phyloP scores from a whole-genome alignment of 2,888 invertebrate genomes.

The Drosophila neonasuta region DNA sequence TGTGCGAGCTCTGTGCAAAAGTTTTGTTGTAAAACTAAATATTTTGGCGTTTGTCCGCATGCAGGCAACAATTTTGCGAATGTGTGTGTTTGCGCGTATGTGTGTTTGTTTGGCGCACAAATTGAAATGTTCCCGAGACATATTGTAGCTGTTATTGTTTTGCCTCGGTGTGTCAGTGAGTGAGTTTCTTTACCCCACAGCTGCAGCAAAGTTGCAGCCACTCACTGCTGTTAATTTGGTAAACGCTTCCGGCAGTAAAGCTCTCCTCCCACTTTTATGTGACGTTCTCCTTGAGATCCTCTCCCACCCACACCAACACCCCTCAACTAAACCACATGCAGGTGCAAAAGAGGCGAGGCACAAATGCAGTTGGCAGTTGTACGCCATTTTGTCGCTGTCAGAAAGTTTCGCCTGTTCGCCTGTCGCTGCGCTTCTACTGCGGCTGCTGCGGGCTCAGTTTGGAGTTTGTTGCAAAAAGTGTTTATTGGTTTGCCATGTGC shows the following conservation, averaged over 20 bases:
- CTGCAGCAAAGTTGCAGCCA: constrained; percentile 65
- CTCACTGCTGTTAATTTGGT: constrained; percentile 71
- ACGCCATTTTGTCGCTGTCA: constrained; percentile 74
- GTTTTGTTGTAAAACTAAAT: constrained; percentile 70
- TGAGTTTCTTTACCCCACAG: constrained; percentile 50
- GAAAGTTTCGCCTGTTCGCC: constrained; percentile 59
- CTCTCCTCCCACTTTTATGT: too few relatives aligned
- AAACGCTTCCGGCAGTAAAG: constrained; percentile 49
- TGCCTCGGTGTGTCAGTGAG: constrained; percentile 45
- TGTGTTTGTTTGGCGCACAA: constrained; percentile 41
- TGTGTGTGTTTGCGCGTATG: constrained; percentile 7
- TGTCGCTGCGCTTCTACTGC: constrained; percentile 32
- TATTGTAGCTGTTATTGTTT: constrained; percentile 69
- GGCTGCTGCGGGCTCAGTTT: constrained; percentile 50
- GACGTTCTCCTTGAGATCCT: background rate
- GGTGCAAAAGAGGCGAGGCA: constrained; percentile 33
- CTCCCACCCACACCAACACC: background rate
- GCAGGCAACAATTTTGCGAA: constrained; percentile 47
- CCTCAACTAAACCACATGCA: constrained; percentile 21
- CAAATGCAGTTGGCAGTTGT: constrained; percentile 69
- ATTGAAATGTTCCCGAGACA: constrained; percentile 76
- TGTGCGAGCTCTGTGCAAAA: constrained; percentile 39
- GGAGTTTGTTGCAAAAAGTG: constrained; percentile 75
- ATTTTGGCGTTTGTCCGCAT: constrained; percentile 70
- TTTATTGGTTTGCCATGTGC: constrained; percentile 72